Conservation (phyloP, 2,797 vertebrate species). For the Danio tinwini region DNA sequence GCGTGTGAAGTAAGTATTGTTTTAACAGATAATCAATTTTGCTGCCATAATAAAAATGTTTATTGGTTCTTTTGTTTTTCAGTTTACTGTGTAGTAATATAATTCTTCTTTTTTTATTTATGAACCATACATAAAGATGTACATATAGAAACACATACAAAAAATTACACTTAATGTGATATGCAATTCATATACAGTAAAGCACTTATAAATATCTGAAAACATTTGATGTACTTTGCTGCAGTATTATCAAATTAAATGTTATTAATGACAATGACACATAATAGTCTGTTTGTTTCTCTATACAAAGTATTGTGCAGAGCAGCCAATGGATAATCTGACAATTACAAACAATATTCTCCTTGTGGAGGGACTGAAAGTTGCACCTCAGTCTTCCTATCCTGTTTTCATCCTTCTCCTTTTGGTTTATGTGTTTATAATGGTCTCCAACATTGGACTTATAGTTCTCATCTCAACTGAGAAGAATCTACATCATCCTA, state of each 20-base stretch:
- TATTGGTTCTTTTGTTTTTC: background rate
- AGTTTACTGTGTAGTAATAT: background rate
- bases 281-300: too few relatives aligned
- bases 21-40: background rate
- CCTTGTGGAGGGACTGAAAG: slow-evolving; percentile 44
- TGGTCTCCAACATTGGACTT: slow-evolving; percentile 54
- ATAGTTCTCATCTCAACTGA: slow-evolving; percentile 45
- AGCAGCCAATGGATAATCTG: slow-evolving; percentile 53
- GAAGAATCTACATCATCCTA: slow-evolving; percentile 24
- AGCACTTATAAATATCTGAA: too few relatives aligned
- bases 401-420: slow-evolving; percentile 18
- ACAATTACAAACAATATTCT: slow-evolving; percentile 42
- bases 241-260: too few relatives aligned
- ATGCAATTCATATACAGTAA: too few relatives aligned
- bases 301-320: too few relatives aligned
- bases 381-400: slow-evolving; percentile 24
- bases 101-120: background rate
- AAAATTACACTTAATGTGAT: too few relatives aligned
- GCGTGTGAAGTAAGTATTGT: background rate
- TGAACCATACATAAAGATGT: background rate
- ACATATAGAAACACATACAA: background rate
- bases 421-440: slow-evolving; percentile 42
- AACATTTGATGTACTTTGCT: too few relatives aligned
- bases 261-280: too few relatives aligned
- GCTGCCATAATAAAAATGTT: background rate